Base-by-base conservation (phyloP, 2,797 vertebrate species). In the Odontamblyopus lacepedii region DNA sequence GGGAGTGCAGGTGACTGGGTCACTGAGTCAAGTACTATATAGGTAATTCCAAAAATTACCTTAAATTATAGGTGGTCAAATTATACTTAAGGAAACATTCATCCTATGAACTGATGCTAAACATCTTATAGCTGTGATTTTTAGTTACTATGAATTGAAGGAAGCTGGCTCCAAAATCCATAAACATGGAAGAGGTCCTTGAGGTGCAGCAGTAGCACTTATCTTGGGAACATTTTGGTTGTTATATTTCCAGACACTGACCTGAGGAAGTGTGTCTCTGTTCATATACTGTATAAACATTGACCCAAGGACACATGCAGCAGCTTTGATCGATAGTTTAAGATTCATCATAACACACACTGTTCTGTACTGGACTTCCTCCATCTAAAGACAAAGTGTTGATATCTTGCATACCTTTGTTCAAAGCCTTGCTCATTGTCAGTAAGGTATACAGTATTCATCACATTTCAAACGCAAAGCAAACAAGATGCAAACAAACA, bases 381-480 rank as follows among this genome's bases (percentile, higher is more conserved):
- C 44, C 13, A 48, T 38, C 63, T 63, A 13, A 57, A 48, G 32
- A 29, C 35, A 13, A 23, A 72, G 26, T 61, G 18, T 56, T 26
- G 32, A 66, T 8, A 30, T 55, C 9, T 29, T 13, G 50, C 69
- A 68, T 35, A 44, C 9, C 7, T 41, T 41, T 2, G 35, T 27
- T 41, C 65, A 6, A 67, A 71, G 59, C 12, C 35, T 71, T 48
- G 41, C 63, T 67, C 2, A 0, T 53, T 48, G 5, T 51, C 73
- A 78, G 60, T 19, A 23, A 63, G 2, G 38, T 44, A n/a, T 44
- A 23, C 62, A 32, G 68, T 68, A 71, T 18, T 30, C 75, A 75
- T 41, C 3, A 53, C 56, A 56, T 50, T 15, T 5, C 18, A 78
- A 82, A 78, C 78, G 66, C 55, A 78, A 78, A 79, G 81, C n/a